phyloP scores from a whole-genome alignment of 2,888 invertebrate species.

The Omphaloscelis lunosa region DNA sequence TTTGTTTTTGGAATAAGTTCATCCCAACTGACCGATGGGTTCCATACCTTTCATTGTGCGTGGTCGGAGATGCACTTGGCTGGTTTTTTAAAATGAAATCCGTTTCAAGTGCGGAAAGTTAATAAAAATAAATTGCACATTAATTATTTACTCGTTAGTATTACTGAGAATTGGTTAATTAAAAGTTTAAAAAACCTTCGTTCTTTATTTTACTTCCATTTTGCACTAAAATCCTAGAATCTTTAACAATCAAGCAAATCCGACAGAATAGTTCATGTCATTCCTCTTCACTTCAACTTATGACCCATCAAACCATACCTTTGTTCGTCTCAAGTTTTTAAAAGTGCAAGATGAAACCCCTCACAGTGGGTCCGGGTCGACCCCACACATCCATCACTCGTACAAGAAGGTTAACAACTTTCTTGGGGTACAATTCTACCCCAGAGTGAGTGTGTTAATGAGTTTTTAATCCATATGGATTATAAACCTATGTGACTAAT shows the following conservation, averaged over 20 bases:
- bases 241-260: slow-evolving; percentile 9
- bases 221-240: slow-evolving; percentile 6
- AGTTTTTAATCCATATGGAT: slow-evolving; percentile 37
- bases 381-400: slow-evolving; percentile 52
- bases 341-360: slow-evolving; percentile 45
- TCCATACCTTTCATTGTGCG: too few species aligned
- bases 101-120: neutral
- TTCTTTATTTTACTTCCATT: neutral
- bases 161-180: neutral
- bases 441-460: slow-evolving; percentile 33
- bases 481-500: neutral
- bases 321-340: slow-evolving; percentile 42
- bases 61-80: too few species aligned
- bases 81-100: too few species aligned
- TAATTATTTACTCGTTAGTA: neutral
- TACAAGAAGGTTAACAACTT: slow-evolving; percentile 44
- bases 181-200: neutral
- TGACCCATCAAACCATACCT: slow-evolving; percentile 13
- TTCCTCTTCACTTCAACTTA: slow-evolving; percentile 27
- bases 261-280: slow-evolving; percentile 13
- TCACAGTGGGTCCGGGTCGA: slow-evolving; percentile 6
- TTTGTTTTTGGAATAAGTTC: too few species aligned
- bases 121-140: neutral
- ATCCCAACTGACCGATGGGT: too few species aligned
- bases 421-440: slow-evolving; percentile 34